Evolutionary conservation across 53 echinoderm and acorn worm genomes (phyloP).

Genomic region (Crossaster papposus): DNA sequence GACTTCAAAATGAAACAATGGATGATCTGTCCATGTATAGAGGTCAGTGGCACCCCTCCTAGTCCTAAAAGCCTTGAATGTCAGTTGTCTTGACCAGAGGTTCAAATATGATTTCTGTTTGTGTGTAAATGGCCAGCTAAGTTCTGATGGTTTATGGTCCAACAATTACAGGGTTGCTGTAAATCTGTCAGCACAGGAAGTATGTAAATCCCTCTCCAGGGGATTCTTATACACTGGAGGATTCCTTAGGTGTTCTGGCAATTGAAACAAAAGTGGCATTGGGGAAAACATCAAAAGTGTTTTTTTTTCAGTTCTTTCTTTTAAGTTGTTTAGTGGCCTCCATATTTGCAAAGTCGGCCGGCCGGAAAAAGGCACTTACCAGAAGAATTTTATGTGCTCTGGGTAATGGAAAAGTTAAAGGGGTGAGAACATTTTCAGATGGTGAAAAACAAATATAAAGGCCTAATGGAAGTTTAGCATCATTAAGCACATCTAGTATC

Average conservation of each 20-base stretch:
- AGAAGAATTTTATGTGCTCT: background rate
- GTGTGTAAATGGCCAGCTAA: constrained; percentile 1
- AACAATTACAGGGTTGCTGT: constrained; percentile 28
- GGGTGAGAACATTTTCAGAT: background rate
- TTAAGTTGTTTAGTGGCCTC: background rate
- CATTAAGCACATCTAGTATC: background rate
- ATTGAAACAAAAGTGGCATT: background rate
- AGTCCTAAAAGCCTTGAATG: background rate
- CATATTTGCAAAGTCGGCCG: background rate
- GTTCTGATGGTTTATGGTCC: constrained; percentile 25
- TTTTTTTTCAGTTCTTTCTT: background rate
- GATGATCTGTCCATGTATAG: no score
- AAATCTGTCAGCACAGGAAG: constrained; percentile 48
- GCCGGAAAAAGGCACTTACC: background rate
- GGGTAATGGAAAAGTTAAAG: background rate
- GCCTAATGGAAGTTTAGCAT: background rate
- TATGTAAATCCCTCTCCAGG: constrained; percentile 8
- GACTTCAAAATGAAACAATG: no score
- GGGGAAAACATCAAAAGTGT: background rate
- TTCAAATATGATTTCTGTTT: background rate
- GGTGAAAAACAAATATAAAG: constrained; percentile 15
- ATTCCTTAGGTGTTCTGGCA: background rate
- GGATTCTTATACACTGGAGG: background rate
- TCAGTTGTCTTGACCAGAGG: background rate
- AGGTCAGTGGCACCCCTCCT: no score